phyloP scores from a whole-genome alignment of 2,888 invertebrate species.

The Shargacucullia verbasci region DNA sequence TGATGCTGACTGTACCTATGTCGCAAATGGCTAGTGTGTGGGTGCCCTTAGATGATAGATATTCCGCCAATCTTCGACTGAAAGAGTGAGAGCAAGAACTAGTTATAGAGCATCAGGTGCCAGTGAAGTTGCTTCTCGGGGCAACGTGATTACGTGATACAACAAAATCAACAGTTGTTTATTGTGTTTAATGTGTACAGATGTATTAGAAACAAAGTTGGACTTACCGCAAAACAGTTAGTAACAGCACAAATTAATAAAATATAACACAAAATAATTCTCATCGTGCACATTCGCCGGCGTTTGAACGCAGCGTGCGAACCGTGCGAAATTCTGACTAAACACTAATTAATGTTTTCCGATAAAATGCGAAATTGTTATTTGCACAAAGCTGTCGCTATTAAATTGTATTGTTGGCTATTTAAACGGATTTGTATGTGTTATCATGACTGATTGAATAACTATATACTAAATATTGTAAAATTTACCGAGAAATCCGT shows the following conservation, averaged over 20 bases:
- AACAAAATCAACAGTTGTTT: no score
- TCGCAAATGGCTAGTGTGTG: no score
- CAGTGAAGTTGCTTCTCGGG: no score
- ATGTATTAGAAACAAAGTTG: neutral
- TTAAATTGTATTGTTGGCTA: slow-evolving; percentile 44
- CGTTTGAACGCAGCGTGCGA: slow-evolving; percentile 7
- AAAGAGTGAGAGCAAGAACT: no score
- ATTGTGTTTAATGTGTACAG: no score
- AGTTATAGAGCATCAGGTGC: no score
- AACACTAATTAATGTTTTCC: slow-evolving; percentile 44
- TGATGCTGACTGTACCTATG: no score
- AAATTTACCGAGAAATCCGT: no score
- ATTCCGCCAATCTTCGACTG: no score
- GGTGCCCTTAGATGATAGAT: no score
- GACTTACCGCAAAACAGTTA: slow-evolving; percentile 40
- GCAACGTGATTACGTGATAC: no score
- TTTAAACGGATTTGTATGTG: slow-evolving; percentile 32
- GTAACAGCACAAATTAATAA: slow-evolving; percentile 35
- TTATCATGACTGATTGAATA: slow-evolving; percentile 21
- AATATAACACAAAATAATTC: slow-evolving; percentile 34
- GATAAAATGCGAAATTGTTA: slow-evolving; percentile 48
- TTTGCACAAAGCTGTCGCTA: slow-evolving; percentile 30
- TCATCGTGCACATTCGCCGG: slow-evolving; percentile 33
- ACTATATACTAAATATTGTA: slow-evolving; percentile 6
- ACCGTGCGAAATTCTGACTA: slow-evolving; percentile 46